Conservation (phyloP, 1,140 invertebrate species). For the Zaprionus gabonicus region DNA sequence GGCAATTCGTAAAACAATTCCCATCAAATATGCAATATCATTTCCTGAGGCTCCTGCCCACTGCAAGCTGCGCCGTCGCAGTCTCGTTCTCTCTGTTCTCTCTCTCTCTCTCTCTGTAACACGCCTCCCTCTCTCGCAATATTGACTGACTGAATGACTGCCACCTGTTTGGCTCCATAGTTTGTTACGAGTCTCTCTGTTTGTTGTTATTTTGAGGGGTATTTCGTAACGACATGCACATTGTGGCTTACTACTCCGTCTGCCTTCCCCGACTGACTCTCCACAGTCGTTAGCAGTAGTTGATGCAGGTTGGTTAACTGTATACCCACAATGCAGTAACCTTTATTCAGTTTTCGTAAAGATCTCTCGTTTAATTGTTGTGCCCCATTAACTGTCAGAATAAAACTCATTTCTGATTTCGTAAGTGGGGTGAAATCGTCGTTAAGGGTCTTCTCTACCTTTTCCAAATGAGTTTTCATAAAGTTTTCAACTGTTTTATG, state of each 20-base stretch:
- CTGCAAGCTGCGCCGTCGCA: conserved; percentile 54
- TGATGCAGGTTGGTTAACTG: conserved; percentile 20
- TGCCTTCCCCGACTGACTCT: not conserved
- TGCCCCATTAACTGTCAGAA: conserved; percentile 9
- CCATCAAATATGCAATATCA: conserved; percentile 9
- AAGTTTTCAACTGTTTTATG: conserved; percentile 2
- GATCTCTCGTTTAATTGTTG: conserved; percentile 30
- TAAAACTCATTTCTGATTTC: not conserved
- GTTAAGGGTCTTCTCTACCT: conserved; percentile 1
- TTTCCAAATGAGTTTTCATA: conserved; percentile 15
- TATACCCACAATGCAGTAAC: not conserved
- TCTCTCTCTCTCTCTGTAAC: conserved; percentile 7
- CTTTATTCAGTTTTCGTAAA: conserved; percentile 8
- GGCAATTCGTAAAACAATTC: conserved; percentile 2
- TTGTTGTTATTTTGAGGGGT: conserved; percentile 47
- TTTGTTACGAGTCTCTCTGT: conserved; percentile 23
- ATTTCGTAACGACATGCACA: conserved; percentile 65
- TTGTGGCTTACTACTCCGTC: conserved; percentile 36
- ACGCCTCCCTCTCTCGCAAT: conserved; percentile 14
- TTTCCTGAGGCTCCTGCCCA: conserved; percentile 12
- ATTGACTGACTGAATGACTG: conserved; percentile 9
- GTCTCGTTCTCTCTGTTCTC: conserved; percentile 8
- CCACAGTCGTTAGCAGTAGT: not conserved
- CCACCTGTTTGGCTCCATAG: conserved; percentile 45
- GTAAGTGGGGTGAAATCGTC: not conserved